Percentiles rank a stretch among this genome's conserved stretches.
These are phyloP conservation scores for Listronotus oregonensis DNA, from an alignment of 1,140 invertebrate genomes.

Conservation along the genomic window DNA sequence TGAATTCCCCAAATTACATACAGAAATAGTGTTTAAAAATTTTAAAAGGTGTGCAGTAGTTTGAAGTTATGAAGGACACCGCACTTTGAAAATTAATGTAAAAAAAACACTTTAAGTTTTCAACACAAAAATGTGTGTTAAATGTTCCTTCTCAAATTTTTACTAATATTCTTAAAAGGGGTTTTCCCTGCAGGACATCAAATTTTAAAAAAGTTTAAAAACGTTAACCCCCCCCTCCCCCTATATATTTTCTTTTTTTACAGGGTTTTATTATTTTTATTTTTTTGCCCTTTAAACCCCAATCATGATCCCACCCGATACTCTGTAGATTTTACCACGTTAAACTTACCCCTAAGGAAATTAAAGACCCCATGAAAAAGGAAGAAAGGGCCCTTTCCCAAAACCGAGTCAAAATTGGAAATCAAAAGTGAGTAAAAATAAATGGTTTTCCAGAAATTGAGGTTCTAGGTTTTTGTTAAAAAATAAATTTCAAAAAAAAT, in stretches of 20 bases:
- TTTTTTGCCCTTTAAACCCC: conserved; percentile 83
- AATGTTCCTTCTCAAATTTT: too few species aligned
- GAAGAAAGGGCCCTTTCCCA: conserved; percentile 92
- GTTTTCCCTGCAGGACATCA: too few species aligned
- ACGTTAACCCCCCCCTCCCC: too few species aligned
- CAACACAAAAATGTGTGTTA: too few species aligned
- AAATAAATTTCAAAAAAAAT: conserved; percentile 16
- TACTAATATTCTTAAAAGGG: too few species aligned
- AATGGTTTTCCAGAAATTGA: conserved; percentile 99
- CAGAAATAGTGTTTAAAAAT: too few species aligned
- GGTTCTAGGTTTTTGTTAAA: conserved; percentile 77
- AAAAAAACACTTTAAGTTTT: too few species aligned
- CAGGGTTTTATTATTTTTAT: not conserved
- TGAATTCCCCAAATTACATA: too few species aligned
- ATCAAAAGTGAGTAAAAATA: conserved; percentile 97
- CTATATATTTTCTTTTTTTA: conserved; percentile 9
- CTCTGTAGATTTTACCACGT: conserved; percentile 82
- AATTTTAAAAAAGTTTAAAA: too few species aligned
- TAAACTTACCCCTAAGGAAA: conserved; percentile 87
- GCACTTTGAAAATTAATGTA: too few species aligned
- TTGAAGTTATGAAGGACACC: too few species aligned
- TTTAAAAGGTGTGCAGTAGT: too few species aligned
- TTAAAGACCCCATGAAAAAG: conserved; percentile 95
- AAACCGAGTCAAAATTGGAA: conserved; percentile 92
- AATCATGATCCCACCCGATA: conserved; percentile 99